These are phyloP conservation scores for Caenorhabditis uteleia DNA, from an alignment of 2,888 invertebrate genomes.

Conservation along the genomic window DNA sequence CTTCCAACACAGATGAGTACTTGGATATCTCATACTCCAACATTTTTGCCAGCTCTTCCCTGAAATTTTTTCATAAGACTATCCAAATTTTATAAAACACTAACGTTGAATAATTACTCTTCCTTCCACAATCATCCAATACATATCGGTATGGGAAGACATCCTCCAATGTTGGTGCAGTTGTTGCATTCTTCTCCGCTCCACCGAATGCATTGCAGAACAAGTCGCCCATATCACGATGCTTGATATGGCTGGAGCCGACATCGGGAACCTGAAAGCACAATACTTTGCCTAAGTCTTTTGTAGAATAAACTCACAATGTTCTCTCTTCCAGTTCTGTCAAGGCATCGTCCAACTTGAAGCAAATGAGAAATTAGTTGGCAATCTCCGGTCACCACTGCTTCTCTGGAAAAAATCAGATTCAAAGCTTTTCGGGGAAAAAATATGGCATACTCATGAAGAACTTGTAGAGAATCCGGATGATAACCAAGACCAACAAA, in stretches of 20 bases:
- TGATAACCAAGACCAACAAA: slow-evolving; percentile 38
- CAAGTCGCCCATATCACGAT: slow-evolving; percentile 22
- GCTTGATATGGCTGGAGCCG: slow-evolving; percentile 18
- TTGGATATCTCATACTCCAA: slow-evolving; percentile 30
- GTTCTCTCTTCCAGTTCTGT: too few relatives aligned
- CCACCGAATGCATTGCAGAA: slow-evolving; percentile 7
- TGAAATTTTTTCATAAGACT: slow-evolving; percentile 8
- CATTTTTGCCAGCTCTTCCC: slow-evolving; percentile 15
- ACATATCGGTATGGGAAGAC: slow-evolving; percentile 25
- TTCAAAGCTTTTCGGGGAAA: background rate
- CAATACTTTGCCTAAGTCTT: too few relatives aligned
- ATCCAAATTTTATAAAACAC: too few relatives aligned
- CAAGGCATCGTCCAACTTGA: slow-evolving; percentile 26
- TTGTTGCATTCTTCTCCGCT: too few relatives aligned
- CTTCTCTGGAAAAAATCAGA: slow-evolving; percentile 16
- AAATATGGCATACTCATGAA: slow-evolving; percentile 9
- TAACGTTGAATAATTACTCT: slow-evolving; percentile 7
- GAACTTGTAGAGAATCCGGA: slow-evolving; percentile 18
- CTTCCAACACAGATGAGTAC: slow-evolving; percentile 27
- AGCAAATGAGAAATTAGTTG: slow-evolving; percentile 22
- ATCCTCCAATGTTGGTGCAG: slow-evolving; percentile 28
- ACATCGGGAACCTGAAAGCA: slow-evolving; percentile 23
- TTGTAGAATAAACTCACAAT: too few relatives aligned
- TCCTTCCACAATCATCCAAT: slow-evolving; percentile 10
- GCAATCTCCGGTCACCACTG: slow-evolving; percentile 24